phyloP scores from a whole-genome alignment of 1,140 invertebrate species.

The Drosophila lacertosa region DNA sequence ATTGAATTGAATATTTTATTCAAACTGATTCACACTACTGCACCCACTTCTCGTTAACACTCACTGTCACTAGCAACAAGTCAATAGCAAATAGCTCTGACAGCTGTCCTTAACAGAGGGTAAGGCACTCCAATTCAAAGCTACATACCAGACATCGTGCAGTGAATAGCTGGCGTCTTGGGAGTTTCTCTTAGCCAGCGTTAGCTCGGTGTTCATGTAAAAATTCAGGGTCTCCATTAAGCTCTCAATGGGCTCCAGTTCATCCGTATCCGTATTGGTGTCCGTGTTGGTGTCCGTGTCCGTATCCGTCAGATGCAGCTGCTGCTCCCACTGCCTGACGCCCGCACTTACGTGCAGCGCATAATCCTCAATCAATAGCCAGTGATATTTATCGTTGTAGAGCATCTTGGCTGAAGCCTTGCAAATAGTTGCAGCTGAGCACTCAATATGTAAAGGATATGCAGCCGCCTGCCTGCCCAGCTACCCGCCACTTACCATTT shows the following conservation, averaged over 20 bases:
- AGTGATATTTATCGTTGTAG: conserved; percentile 83
- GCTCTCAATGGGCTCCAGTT: conserved; percentile 68
- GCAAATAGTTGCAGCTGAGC: conserved; percentile 71
- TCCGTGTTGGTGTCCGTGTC: background rate
- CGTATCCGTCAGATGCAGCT: conserved; percentile 27
- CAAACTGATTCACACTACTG: conserved; percentile 11
- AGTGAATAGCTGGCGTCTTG: conserved; percentile 62
- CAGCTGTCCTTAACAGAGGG: conserved; percentile 16
- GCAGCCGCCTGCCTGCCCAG: conserved; percentile 7
- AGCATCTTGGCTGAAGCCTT: conserved; percentile 81
- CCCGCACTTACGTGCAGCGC: conserved; percentile 55
- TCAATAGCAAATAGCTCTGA: conserved; percentile 28
- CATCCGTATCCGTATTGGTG: conserved; percentile 28
- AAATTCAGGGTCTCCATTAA: conserved; percentile 80
- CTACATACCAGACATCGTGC: conserved; percentile 76
- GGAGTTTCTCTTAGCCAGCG: conserved; percentile 68
- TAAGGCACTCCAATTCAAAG: conserved; percentile 1
- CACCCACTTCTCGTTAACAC: conserved; percentile 15
- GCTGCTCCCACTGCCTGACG: conserved; percentile 10
- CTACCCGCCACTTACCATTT: conserved; percentile 72
- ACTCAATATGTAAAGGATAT: conserved; percentile 62
- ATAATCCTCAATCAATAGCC: conserved; percentile 84
- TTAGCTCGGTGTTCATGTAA: conserved; percentile 82
- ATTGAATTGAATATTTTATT: background rate
- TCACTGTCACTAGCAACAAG: conserved; percentile 35